phyloP scores from a whole-genome alignment of 2,797 vertebrate genomes.

The Typhlichthys eigenmanni region DNA sequence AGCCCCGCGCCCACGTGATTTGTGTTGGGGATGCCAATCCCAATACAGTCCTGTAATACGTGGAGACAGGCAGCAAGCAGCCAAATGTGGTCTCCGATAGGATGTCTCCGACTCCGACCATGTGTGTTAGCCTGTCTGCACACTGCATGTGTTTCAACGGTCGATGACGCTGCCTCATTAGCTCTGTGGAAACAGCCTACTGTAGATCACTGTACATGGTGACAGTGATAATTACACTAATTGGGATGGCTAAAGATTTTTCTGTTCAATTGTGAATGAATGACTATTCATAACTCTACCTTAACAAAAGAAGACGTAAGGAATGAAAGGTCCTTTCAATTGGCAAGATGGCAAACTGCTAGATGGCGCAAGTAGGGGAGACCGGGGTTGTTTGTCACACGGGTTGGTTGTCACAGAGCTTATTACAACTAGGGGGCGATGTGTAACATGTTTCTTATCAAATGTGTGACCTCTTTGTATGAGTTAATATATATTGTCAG shows the following conservation, averaged over 20 bases:
- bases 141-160: slow-evolving; percentile 24
- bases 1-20: too few relatives aligned
- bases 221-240: slow-evolving; percentile 70
- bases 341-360: too few relatives aligned
- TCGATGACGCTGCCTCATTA: slow-evolving; percentile 58
- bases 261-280: slow-evolving; percentile 59
- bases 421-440: too few relatives aligned
- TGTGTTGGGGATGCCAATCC: too few relatives aligned
- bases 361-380: too few relatives aligned
- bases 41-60: too few relatives aligned
- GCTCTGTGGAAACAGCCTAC: slow-evolving; percentile 52
- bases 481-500: too few relatives aligned
- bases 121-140: slow-evolving; percentile 15
- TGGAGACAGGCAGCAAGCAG: too few relatives aligned
- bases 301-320: slow-evolving; percentile 49
- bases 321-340: neutral
- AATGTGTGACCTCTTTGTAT: too few relatives aligned
- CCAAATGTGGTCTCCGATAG: neutral
- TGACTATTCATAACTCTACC: slow-evolving; percentile 57
- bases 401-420: too few relatives aligned
- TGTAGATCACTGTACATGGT: slow-evolving; percentile 38
- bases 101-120: neutral
- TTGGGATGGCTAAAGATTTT: slow-evolving; percentile 67
- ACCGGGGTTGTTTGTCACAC: too few relatives aligned
- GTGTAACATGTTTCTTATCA: too few relatives aligned